Conservation (phyloP, 2,113 vertebrate species). For the Mungos mungo region DNA sequence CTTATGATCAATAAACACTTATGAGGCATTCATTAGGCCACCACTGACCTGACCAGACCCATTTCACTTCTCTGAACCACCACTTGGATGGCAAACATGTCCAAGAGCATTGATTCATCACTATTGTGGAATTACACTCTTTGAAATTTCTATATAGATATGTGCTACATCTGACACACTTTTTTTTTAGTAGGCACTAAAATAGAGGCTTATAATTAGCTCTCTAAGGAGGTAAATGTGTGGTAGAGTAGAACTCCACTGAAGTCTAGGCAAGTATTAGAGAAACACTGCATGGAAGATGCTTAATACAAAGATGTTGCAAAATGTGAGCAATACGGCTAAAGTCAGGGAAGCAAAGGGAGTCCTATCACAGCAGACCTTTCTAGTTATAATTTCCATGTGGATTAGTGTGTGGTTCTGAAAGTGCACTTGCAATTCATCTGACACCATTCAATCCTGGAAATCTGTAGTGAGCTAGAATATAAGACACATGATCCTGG, state of each 20-base stretch:
- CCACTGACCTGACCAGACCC: not conserved
- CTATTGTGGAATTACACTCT: constrained; percentile 12
- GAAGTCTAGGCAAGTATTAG: not conserved
- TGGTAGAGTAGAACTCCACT: not conserved
- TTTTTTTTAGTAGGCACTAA: constrained; percentile 50
- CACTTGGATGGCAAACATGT: not conserved
- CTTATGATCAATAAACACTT: not conserved
- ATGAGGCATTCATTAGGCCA: not conserved
- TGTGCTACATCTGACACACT: constrained; percentile 39
- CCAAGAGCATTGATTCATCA: not conserved
- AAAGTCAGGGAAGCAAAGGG: not conserved
- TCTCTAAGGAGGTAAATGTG: constrained; percentile 53
- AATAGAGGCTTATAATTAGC: constrained; percentile 67
- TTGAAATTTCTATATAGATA: not conserved
- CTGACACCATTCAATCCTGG: not conserved
- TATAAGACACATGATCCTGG: not conserved
- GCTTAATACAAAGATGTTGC: not conserved
- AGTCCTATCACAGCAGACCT: not conserved
- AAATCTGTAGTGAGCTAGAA: not conserved
- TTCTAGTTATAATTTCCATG: not conserved
- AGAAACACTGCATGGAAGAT: not conserved
- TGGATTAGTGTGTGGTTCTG: not conserved
- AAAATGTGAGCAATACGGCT: not conserved
- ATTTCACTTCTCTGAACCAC: not conserved
- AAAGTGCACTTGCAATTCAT: not conserved